Base-by-base conservation (phyloP, 2,888 invertebrate genomes). In the Drosophila multiciliata region DNA sequence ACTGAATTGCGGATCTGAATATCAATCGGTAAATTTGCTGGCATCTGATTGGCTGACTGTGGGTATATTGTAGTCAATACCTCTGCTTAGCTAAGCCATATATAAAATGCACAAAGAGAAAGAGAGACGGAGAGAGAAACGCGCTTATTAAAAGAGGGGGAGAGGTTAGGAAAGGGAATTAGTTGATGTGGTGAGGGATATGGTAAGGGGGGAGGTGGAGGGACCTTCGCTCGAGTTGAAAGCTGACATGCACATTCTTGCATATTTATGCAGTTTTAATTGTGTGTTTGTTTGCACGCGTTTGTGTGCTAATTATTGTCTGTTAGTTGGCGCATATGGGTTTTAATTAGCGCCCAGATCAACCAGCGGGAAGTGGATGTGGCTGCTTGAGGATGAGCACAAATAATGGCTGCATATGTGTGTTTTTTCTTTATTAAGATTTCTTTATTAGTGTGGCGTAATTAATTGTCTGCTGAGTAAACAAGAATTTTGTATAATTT, bases 191-290 rank as follows among this genome's bases (percentile, higher is more conserved):
- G 29, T 29, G 1, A 26, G 3, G 26, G 26, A 26, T 26, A 4
- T 0, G 29, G 29, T 5, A 29, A 1, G 26, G 23, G 17, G 50
- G 49, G 29, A 26, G 32, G 32, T 26, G 35, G 66, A 12, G 38
- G 29, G 71, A 76, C 63, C 76, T 80, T 68, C 71, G 54, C 70
- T 78, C 80, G 66, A 64, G 62, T 64, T 55, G 59, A 20, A 32
- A 52, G 64, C 78, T 75, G 72, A 67, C 80, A 85, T 82, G 76
- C 85, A 82, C 72, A 75, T 89, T 86, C 81, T 66, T 78, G 90
- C 90, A 88, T 86, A 86, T 88, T 86, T 86, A 88, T 88, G 83
- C 85, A 76, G 71, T 86, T 90, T 87, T 87, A 90, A 90, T 87
- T 90, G 87, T 82, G 69, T 82, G 75, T 82, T 80, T 88, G 88